Percentiles rank a stretch among this genome's conserved stretches.
Conservation (phyloP, 2,888 invertebrate species). For the Apotomis turbidana region DNA sequence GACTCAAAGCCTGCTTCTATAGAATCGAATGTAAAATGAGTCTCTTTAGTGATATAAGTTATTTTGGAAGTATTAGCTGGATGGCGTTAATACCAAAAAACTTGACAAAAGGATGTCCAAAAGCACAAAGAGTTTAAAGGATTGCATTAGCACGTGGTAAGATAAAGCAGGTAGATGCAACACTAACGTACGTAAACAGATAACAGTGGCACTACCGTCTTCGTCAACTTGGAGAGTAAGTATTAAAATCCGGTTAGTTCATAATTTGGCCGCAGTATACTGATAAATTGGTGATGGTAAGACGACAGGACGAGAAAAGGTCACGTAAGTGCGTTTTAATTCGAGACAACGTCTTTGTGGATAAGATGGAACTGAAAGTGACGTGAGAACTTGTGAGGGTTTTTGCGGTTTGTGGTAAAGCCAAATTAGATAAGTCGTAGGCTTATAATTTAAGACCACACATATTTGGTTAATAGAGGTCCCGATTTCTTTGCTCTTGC, state of each 20-base stretch:
- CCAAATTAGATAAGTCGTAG: neutral
- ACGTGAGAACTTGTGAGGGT: constrained; percentile 64
- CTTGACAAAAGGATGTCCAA: constrained; percentile 34
- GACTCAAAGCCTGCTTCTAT: neutral
- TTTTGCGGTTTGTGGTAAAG: constrained; percentile 1
- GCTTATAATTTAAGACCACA: neutral
- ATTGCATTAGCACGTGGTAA: constrained; percentile 40
- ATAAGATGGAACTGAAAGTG: constrained; percentile 62
- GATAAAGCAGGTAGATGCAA: constrained; percentile 35
- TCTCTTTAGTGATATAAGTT: neutral
- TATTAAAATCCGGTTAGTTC: neutral
- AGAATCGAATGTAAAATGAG: constrained; percentile 3
- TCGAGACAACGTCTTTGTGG: constrained; percentile 47
- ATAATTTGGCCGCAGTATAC: neutral
- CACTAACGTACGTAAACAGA: neutral
- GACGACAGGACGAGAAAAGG: constrained; percentile 50
- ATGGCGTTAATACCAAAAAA: constrained; percentile 28
- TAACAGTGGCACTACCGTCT: constrained; percentile 11
- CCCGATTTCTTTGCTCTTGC: too few species aligned
- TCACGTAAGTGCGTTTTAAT: constrained; percentile 62
- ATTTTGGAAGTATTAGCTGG: constrained; percentile 4
- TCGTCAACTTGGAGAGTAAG: neutral
- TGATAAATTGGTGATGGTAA: constrained; percentile 57
- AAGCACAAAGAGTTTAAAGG: constrained; percentile 34
- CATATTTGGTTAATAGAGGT: too few species aligned